Conservation (phyloP, 2,888 invertebrate species). For the Torymus aiolomorphi region DNA sequence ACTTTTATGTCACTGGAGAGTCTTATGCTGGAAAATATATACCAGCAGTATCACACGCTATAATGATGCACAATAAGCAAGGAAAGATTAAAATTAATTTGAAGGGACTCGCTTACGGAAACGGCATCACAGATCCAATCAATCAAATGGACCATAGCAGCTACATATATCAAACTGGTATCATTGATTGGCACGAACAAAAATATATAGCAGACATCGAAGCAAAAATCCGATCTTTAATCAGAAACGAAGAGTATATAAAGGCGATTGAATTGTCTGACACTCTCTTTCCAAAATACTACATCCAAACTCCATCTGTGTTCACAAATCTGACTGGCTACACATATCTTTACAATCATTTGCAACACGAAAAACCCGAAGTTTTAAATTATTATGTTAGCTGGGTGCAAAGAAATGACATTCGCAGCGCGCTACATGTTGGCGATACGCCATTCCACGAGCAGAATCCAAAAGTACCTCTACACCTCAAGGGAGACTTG, state of each 20-base stretch:
- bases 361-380: slow-evolving; percentile 2
- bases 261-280: not conserved
- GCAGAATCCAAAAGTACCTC: not conserved
- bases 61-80: slow-evolving; percentile 81
- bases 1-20: slow-evolving; percentile 90
- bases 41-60: slow-evolving; percentile 86
- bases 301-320: not conserved
- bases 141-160: slow-evolving; percentile 85
- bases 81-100: slow-evolving; percentile 81
- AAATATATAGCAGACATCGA: slow-evolving; percentile 6
- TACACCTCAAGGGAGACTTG: slow-evolving; percentile 81
- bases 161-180: slow-evolving; percentile 86
- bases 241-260: not conserved
- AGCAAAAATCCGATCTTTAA: not conserved
- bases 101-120: slow-evolving; percentile 84
- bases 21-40: slow-evolving; percentile 89
- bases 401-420: slow-evolving; percentile 72
- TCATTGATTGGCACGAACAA: slow-evolving; percentile 66
- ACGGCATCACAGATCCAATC: slow-evolving; percentile 85
- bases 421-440: slow-evolving; percentile 88
- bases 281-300: not conserved
- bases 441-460: slow-evolving; percentile 84
- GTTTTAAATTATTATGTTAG: not conserved
- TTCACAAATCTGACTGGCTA: slow-evolving; percentile 1
- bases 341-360: slow-evolving; percentile 4